Percentiles rank a stretch among this genome's conserved stretches.
Conservation (phyloP, 2,888 invertebrate species). For the Epistrophe eligans region DNA sequence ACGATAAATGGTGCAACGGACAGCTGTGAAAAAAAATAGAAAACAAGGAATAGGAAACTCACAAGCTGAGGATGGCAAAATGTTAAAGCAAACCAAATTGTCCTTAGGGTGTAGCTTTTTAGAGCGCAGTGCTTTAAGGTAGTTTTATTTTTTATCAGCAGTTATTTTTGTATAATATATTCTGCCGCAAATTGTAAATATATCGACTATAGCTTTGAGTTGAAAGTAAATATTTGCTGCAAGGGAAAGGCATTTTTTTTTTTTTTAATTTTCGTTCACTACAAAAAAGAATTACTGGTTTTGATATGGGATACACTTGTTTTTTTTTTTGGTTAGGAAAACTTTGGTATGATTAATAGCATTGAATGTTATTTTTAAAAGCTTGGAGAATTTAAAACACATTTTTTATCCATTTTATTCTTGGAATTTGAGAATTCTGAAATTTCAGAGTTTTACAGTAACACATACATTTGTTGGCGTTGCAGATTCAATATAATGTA, state of each 20-base stretch:
- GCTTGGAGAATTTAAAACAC: neutral
- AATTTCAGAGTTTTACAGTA: no score
- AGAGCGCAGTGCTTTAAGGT: constrained; percentile 60
- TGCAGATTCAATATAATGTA: no score
- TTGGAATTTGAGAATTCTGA: no score
- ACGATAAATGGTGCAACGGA: constrained; percentile 73
- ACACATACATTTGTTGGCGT: no score
- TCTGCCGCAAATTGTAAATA: constrained; percentile 18
- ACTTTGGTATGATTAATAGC: neutral
- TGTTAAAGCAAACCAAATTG: constrained; percentile 63
- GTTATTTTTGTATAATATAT: constrained; percentile 16
- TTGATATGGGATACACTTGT: constrained; percentile 11
- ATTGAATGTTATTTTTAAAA: neutral
- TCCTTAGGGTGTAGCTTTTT: constrained; percentile 44
- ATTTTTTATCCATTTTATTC: neutral
- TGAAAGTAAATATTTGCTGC: constrained; percentile 16
- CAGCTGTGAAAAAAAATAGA: constrained; percentile 57
- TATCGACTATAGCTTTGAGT: constrained; percentile 44
- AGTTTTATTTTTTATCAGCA: constrained; percentile 15
- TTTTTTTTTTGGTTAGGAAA: neutral
- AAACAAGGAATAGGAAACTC: constrained; percentile 28
- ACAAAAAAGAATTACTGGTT: neutral
- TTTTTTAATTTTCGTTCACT: neutral
- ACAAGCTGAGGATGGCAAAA: constrained; percentile 55
- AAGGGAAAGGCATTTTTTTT: neutral